Evolutionary conservation across 1,140 invertebrate species (phyloP), one percentile per base, ranked within the genome.

Genomic region (Microplitis demolitor): DNA sequence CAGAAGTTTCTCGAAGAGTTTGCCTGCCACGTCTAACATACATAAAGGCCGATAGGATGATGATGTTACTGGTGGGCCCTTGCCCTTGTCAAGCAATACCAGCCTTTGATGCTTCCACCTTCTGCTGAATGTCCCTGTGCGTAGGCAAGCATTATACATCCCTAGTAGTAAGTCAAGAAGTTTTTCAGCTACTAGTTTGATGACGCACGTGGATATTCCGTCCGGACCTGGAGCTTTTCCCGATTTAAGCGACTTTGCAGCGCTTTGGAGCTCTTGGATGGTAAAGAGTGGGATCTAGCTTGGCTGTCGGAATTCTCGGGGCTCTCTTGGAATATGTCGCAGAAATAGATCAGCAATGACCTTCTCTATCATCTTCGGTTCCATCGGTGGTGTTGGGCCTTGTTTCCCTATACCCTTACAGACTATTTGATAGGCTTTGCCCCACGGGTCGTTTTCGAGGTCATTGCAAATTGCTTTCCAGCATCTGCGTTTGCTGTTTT

Each of bases 201-300:
- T 16, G 1, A 72, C 71, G 13, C 76, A 76, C 1, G 74, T 37
- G 4, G 79, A 77, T 0, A 84, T 58, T 0, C 71, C 56, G 24
- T 82, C 78, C 0, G 75, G 76, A 0, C 82, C 82, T 24, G 80
- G 78, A 2, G 80, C 80, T 39, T 78, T 82, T 6, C 71, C 71
- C n/a, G 33, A 75, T 31, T 77, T 73, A 2, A 84, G 39, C 11
- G 31, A 73, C 0, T 8, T n/a, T 3, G 72, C 58, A 8, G 80
- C 82, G 0, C 33, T 60, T 31, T 71, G 31, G 24, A 77, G 51
- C 37, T 67, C 66, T 35, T 45, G 72, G 0, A 70, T 73, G 3
- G 78, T 73, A 2, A 50, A 67, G 14, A 72, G 69, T 9, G 45
- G 6, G 6, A 50, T 13, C 13, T 50, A 1, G 6, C 13, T 50